Percentiles rank a stretch among this genome's conserved stretches.
Evolutionary conservation across 23 tunicate genomes (phyloP).

Genomic region (Styela clava): DNA sequence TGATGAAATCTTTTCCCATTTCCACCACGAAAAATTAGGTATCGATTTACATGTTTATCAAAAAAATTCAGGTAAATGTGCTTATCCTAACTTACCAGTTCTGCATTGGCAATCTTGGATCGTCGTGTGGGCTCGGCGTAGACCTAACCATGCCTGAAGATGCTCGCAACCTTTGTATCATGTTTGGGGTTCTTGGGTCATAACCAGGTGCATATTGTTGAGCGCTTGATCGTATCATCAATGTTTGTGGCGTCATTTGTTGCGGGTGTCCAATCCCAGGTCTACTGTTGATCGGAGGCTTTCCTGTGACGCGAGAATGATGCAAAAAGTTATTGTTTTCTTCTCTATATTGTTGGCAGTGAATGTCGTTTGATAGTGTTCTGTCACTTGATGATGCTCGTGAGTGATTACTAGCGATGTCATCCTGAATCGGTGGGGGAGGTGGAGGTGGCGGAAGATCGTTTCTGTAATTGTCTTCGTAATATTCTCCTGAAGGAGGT

Average conservation of each 20-base stretch:
- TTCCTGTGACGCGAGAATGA: constrained; percentile 4
- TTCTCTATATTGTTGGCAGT: background rate
- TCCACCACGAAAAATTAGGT: too few species aligned
- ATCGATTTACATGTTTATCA: too few species aligned
- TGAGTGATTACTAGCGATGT: background rate
- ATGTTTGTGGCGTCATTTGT: background rate
- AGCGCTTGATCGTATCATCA: background rate
- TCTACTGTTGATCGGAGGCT: constrained; percentile 19
- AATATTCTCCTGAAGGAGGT: constrained; percentile 12
- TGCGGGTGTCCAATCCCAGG: background rate
- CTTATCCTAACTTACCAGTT: constrained; percentile 17
- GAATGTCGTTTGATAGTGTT: constrained; percentile 10
- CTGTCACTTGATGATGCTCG: constrained; percentile 51
- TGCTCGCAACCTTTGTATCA: constrained; percentile 26
- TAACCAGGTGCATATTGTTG: constrained; percentile 9
- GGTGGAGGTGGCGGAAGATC: constrained; percentile 64
- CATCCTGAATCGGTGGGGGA: constrained; percentile 20
- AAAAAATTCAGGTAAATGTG: too few species aligned
- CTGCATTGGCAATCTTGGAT: background rate
- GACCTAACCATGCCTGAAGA: constrained; percentile 7
- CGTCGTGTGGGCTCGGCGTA: constrained; percentile 12
- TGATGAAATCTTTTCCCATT: too few species aligned
- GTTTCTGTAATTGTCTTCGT: constrained; percentile 1
- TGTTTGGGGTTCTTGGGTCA: constrained; percentile 14
- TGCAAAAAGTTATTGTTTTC: constrained; percentile 17